Percentiles rank a stretch among this genome's conserved stretches.
Conservation (phyloP, 2,113 vertebrate species). For the Ascaphus truei region DNA sequence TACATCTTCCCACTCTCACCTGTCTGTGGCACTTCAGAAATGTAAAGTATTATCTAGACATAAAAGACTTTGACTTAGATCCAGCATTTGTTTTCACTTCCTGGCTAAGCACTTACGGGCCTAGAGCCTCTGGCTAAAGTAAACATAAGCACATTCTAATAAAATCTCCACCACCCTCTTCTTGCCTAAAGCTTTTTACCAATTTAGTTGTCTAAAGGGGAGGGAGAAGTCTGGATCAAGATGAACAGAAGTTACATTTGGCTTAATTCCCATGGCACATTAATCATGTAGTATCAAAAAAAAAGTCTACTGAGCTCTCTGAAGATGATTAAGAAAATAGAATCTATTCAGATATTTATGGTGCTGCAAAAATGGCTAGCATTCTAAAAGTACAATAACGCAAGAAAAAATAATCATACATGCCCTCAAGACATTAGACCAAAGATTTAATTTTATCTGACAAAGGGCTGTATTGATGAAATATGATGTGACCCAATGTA, state of each 20-base stretch:
- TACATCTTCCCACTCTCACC: conserved; percentile 23
- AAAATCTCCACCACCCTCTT: conserved; percentile 44
- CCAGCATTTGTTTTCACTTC: conserved; percentile 49
- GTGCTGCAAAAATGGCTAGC: background rate
- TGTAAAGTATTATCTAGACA: conserved; percentile 32
- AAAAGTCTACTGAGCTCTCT: background rate
- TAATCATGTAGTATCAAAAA: background rate
- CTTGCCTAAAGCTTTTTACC: conserved; percentile 14
- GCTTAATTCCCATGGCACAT: conserved; percentile 8
- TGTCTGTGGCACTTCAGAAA: conserved; percentile 40
- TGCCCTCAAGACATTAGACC: background rate
- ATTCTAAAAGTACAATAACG: background rate
- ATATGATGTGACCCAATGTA: background rate
- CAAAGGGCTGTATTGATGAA: background rate
- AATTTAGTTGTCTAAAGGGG: conserved; percentile 16
- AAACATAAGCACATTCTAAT: conserved; percentile 50
- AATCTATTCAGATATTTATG: background rate
- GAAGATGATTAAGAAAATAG: background rate
- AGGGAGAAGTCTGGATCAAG: conserved; percentile 31
- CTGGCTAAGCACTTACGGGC: conserved; percentile 40
- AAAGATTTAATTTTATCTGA: background rate
- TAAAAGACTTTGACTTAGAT: conserved; percentile 39
- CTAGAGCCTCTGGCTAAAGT: conserved; percentile 49
- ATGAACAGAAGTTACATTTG: conserved; percentile 27
- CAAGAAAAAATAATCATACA: background rate